Percentiles rank a stretch among this genome's conserved stretches.
phyloP scores from a whole-genome alignment of 2,888 invertebrate genomes.

The Ypsolopha sequella region DNA sequence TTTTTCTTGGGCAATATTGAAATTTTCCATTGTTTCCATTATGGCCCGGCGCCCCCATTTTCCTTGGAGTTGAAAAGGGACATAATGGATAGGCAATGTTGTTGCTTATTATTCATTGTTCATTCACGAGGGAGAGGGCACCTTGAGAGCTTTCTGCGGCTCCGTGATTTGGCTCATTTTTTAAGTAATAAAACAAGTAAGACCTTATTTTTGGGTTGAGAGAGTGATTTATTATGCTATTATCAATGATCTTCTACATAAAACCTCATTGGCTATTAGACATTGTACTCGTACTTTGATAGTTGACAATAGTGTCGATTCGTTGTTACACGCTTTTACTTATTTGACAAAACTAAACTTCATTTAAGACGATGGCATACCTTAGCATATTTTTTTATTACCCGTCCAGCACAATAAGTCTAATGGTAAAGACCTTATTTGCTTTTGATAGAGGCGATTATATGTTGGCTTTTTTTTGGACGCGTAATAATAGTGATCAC shows the following conservation, averaged over 20 bases:
- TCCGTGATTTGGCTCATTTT: constrained; percentile 60
- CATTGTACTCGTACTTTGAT: no score
- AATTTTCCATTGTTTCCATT: constrained; percentile 56
- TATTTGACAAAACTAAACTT: no score
- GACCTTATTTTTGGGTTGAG: constrained; percentile 12
- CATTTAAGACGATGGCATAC: no score
- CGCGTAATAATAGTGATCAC: no score
- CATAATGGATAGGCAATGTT: constrained; percentile 58
- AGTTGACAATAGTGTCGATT: no score
- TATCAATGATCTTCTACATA: no score
- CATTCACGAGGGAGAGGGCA: constrained; percentile 20
- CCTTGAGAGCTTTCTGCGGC: constrained; percentile 27
- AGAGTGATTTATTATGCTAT: neutral
- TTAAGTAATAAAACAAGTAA: constrained; percentile 58
- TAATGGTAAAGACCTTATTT: no score
- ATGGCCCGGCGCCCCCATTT: constrained; percentile 41
- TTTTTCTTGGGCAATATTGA: constrained; percentile 51
- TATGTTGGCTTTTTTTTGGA: no score
- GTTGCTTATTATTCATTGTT: constrained; percentile 65
- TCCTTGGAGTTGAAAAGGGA: constrained; percentile 53
- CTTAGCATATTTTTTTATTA: no score
- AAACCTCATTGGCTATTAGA: neutral
- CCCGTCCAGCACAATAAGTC: no score
- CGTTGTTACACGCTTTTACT: no score
- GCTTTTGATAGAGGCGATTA: no score